Evolutionary conservation across 2,113 vertebrate species (phyloP), one percentile per base, ranked within the genome.

Genomic region (Psilopogon haemacephalus): DNA sequence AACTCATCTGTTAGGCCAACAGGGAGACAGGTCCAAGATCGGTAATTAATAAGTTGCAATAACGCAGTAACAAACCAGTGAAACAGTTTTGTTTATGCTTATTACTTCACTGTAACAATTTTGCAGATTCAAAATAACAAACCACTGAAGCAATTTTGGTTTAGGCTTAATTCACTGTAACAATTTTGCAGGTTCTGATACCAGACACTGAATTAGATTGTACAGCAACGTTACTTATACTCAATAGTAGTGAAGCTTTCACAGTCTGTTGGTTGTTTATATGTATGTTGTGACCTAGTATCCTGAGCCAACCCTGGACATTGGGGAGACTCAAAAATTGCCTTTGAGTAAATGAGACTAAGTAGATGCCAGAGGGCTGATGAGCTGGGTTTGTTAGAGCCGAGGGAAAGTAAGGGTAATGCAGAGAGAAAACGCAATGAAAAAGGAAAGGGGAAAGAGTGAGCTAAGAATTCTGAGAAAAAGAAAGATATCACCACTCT

Each of bases 211-310:
- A 23, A 71, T 46, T 15, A 32, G 32, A 32, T 44, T 15, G 30
- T 69, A 50, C n/a, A 38, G 11, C 0, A 0, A 5, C 28, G 9
- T 48, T 50, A 16, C 10, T 9, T 16, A 21, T 9, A 8, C 33
- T 44, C 6, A 2, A 8, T 44, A 5, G 24, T 8, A 20, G 30
- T 5, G 12, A n/a, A 30, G 33, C 15, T 42, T 86, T 58, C 35
- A 69, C 30, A 69, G 42, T 26, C 32, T 40, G 5, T 2, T 0
- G 4, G 9, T 56, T 67, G 23, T 87, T 86, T 26, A 38, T 11
- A 0, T 46, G 19, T 21, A 21, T 19, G 48, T 24, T 12, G 12
- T 50, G 23, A 50, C 23, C 48, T 24, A 12, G 23, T 50, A 50
- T 50, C 48, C 48, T 50, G 23, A 50, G 48, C 48, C 48, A 50